Percentiles rank a stretch among this genome's conserved stretches.
phyloP scores from a whole-genome alignment of 2,888 invertebrate species.

The Andrena fulva region DNA sequence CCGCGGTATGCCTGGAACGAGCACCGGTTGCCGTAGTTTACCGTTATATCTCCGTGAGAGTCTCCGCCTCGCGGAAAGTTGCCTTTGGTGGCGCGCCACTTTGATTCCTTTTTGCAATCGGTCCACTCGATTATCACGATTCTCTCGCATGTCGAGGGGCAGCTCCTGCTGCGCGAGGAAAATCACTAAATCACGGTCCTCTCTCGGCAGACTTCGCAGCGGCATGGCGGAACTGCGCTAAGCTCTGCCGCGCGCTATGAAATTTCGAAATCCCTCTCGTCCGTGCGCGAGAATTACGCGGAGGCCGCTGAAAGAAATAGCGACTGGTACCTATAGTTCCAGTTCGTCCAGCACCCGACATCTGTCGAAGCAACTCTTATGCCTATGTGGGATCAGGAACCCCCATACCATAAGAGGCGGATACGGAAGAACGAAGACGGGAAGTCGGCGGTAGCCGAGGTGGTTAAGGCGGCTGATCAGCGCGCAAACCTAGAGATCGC shows the following conservation, averaged over 20 bases:
- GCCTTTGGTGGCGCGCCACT: slow-evolving; percentile 9
- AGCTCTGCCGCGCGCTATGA: background rate
- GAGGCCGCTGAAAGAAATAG: background rate
- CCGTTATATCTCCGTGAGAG: slow-evolving; percentile 69
- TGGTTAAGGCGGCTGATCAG: too few species aligned
- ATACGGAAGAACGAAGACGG: too few species aligned
- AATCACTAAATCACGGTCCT: background rate
- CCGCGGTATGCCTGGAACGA: slow-evolving; percentile 65
- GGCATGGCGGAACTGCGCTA: background rate
- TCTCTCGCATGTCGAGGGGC: background rate
- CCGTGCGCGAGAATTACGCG: background rate
- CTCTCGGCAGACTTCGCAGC: background rate
- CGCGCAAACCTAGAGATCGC: too few species aligned
- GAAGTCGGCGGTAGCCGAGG: too few species aligned
- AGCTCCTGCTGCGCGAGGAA: background rate
- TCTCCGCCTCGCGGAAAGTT: slow-evolving; percentile 20
- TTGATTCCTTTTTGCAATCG: slow-evolving; percentile 3
- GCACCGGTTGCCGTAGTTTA: slow-evolving; percentile 62
- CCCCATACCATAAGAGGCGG: too few species aligned
- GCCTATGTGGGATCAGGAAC: too few species aligned
- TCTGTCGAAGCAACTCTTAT: slow-evolving; percentile 11
- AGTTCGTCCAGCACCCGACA: background rate
- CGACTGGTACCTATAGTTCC: background rate
- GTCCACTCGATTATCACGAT: slow-evolving; percentile 17
- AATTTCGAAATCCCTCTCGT: background rate